These are phyloP conservation scores for Orchesella flavescens DNA, from an alignment of 2,888 invertebrate species.

Conservation along the genomic window DNA sequence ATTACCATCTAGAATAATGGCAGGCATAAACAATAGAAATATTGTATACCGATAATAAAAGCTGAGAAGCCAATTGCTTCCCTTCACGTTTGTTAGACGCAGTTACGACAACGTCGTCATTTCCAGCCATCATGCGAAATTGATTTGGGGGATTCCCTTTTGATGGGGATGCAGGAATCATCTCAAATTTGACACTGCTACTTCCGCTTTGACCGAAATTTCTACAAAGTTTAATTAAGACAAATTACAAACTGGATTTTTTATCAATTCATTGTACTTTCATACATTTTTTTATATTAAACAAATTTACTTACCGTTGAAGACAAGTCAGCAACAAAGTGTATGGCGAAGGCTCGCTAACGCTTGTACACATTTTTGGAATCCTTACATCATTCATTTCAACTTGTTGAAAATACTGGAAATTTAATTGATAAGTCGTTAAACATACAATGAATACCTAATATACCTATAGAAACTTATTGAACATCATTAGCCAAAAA, in stretches of 20 bases:
- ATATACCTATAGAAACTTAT: slow-evolving; percentile 10
- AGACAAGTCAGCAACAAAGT: slow-evolving; percentile 93
- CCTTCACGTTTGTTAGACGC: slow-evolving; percentile 91
- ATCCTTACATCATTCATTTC: slow-evolving; percentile 95
- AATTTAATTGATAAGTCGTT: slow-evolving; percentile 25
- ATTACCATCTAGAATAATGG: neutral
- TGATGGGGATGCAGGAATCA: slow-evolving; percentile 81
- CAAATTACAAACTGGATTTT: no score
- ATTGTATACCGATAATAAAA: slow-evolving; percentile 73
- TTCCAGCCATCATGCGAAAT: slow-evolving; percentile 94
- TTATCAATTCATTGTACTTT: no score
- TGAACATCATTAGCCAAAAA: neutral
- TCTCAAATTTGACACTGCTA: slow-evolving; percentile 85
- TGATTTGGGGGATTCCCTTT: slow-evolving; percentile 89
- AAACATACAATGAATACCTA: neutral
- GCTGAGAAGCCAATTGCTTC: slow-evolving; percentile 96
- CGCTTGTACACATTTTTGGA: slow-evolving; percentile 94
- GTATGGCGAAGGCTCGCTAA: slow-evolving; percentile 96
- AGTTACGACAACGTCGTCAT: slow-evolving; percentile 88
- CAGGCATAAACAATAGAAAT: neutral
- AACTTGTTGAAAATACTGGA: slow-evolving; percentile 91
- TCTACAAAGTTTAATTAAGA: slow-evolving; percentile 74
- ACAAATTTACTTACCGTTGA: slow-evolving; percentile 77
- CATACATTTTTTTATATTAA: neutral
- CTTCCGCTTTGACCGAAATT: slow-evolving; percentile 94